phyloP scores from a whole-genome alignment of 2,113 vertebrate genomes.

The Pogona vitticeps region DNA sequence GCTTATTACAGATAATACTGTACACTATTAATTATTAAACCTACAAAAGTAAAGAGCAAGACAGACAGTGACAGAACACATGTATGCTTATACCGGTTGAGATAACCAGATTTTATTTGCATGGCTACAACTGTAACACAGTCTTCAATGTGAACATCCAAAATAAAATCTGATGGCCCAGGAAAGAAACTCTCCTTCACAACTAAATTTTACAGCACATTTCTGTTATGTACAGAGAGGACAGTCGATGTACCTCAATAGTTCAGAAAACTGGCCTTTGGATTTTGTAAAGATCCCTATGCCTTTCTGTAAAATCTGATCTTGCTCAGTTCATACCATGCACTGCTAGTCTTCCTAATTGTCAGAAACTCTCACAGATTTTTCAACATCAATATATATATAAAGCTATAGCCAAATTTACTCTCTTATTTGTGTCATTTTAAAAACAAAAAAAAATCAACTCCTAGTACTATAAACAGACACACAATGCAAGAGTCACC shows the following conservation, averaged over 20 bases:
- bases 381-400: not conserved
- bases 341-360: too few species aligned
- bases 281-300: not conserved
- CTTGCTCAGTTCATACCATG: not conserved
- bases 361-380: not conserved
- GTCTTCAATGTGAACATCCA: not conserved
- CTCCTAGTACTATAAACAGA: not conserved
- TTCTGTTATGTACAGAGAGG: not conserved
- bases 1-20: too few species aligned
- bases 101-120: not conserved
- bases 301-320: too few species aligned
- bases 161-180: not conserved
- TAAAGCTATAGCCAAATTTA: not conserved
- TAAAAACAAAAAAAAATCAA: not conserved
- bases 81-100: not conserved
- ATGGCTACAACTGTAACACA: not conserved
- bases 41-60: not conserved
- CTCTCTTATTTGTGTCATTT: not conserved
- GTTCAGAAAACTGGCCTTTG: not conserved
- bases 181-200: not conserved
- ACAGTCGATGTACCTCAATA: too few species aligned
- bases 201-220: too few species aligned
- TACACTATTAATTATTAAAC: conserved; percentile 3
- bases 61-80: conserved; percentile 1
- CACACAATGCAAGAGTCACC: not conserved